Conservation (phyloP, 2,113 vertebrate genomes). For the Octodon degus region DNA sequence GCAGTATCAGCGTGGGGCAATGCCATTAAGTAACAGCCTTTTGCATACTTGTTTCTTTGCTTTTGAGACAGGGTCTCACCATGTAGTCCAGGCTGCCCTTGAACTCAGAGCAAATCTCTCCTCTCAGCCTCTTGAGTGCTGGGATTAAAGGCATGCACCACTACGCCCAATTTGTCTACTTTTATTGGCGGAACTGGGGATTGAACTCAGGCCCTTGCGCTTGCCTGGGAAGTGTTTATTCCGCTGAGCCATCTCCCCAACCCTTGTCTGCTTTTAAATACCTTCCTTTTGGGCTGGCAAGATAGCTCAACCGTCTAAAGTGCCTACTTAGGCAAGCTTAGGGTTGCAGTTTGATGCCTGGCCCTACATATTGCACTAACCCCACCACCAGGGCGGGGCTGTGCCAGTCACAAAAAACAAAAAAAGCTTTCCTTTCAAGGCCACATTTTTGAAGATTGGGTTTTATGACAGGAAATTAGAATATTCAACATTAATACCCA, state of each 20-base stretch:
- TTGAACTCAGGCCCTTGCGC: no score
- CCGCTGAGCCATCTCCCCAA: no score
- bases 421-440: not conserved
- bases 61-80: not conserved
- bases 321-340: no score
- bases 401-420: no score
- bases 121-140: not conserved
- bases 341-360: no score
- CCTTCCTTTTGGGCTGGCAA: not conserved
- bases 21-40: not conserved
- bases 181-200: no score
- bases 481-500: not conserved
- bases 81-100: not conserved
- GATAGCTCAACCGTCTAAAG: no score
- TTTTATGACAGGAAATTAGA: slow-evolving; percentile 35
- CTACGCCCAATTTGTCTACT: not conserved
- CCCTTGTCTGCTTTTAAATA: slow-evolving; percentile 36
- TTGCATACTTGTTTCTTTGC: not conserved
- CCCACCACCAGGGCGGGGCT: no score
- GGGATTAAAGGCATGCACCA: not conserved
- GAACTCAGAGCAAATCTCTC: not conserved
- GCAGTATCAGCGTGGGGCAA: not conserved
- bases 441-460: not conserved
- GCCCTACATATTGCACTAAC: no score
- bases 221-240: no score